Conservation (phyloP, 2,797 vertebrate genomes). For the Pelobates cultripes region DNA sequence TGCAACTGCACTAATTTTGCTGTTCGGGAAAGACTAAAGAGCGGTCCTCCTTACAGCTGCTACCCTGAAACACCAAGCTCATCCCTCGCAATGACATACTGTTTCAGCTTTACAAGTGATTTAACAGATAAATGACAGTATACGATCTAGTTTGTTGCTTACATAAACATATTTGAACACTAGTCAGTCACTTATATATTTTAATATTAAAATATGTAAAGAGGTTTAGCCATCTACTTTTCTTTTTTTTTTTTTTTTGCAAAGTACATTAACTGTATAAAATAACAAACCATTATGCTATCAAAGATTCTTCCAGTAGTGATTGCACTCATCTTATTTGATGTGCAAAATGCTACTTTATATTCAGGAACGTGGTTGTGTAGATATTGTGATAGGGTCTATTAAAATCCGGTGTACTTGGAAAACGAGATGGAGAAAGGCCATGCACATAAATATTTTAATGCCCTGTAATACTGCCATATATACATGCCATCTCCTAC, state of each 20-base stretch:
- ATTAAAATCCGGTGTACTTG: too few species aligned
- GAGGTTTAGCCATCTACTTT: not conserved
- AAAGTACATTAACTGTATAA: not conserved
- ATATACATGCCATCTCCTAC: too few species aligned
- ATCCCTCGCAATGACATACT: slow-evolving; percentile 35
- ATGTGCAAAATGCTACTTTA: too few species aligned
- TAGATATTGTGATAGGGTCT: too few species aligned
- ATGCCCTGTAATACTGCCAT: too few species aligned
- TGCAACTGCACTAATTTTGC: slow-evolving; percentile 37
- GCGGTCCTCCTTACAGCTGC: slow-evolving; percentile 17
- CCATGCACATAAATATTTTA: too few species aligned
- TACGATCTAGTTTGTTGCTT: slow-evolving; percentile 39
- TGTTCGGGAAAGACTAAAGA: slow-evolving; percentile 35
- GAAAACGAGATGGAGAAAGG: too few species aligned
- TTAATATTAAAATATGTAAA: slow-evolving; percentile 3
- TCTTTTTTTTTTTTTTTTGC: not conserved
- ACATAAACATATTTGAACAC: slow-evolving; percentile 16
- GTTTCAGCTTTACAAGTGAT: slow-evolving; percentile 25
- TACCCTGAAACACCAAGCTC: slow-evolving; percentile 3
- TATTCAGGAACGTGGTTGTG: too few species aligned
- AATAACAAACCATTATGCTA: too few species aligned
- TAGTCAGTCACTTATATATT: slow-evolving; percentile 3
- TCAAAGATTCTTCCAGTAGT: too few species aligned
- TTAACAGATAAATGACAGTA: slow-evolving; percentile 37
- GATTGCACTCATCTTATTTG: too few species aligned